phyloP scores from a whole-genome alignment of 2,888 invertebrate species.

The Rotaria macrura region DNA sequence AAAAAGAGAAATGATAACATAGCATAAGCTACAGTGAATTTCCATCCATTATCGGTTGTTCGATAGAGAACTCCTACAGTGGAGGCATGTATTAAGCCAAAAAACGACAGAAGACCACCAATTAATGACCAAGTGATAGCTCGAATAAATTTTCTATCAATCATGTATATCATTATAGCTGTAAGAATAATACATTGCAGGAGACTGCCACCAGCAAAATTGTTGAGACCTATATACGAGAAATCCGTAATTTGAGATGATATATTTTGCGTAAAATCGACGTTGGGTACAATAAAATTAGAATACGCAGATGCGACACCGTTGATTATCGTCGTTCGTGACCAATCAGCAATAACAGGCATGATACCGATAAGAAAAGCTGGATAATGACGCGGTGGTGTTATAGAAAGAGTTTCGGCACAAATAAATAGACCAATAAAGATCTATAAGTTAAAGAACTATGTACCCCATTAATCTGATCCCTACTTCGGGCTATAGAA shows the following conservation, averaged over 20 bases:
- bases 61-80: not conserved
- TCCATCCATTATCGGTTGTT: not conserved
- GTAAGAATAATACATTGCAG: not conserved
- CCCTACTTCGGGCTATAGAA: too few relatives aligned
- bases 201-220: not conserved
- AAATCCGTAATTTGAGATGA: not conserved
- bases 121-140: not conserved
- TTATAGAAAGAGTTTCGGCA: not conserved
- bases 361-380: not conserved
- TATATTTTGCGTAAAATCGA: not conserved
- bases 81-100: not conserved
- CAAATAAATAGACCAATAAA: slow-evolving; percentile 1
- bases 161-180: slow-evolving; percentile 9
- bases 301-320: not conserved
- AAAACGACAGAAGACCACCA: not conserved
- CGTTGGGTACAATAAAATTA: not conserved
- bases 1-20: not conserved
- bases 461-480: too few relatives aligned
- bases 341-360: not conserved
- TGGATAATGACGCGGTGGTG: slow-evolving; percentile 6
- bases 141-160: slow-evolving; percentile 2
- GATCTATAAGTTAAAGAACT: not conserved
- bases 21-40: not conserved
- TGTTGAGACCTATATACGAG: not conserved
- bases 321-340: not conserved